Percentiles rank a stretch among this genome's conserved stretches.
phyloP scores from a whole-genome alignment of 2,888 invertebrate genomes.

The Cheilosia vulpina region DNA sequence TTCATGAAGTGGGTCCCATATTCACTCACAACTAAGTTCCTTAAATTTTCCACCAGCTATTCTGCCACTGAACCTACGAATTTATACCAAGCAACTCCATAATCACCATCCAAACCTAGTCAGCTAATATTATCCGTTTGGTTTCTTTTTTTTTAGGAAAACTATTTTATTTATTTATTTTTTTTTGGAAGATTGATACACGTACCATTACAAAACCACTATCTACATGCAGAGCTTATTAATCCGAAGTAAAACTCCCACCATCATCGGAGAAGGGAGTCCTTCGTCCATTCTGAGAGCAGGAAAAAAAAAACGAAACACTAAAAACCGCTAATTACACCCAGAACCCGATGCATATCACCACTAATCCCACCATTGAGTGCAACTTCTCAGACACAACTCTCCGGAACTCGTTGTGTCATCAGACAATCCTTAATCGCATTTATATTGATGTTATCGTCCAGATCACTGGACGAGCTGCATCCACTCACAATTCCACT shows the following conservation, averaged over 20 bases:
- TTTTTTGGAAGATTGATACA: conserved; percentile 19
- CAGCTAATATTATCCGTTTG: neutral
- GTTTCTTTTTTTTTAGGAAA: neutral
- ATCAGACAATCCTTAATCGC: conserved; percentile 94
- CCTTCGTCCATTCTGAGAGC: neutral
- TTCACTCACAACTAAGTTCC: no score
- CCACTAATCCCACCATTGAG: conserved; percentile 15
- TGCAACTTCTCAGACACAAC: conserved; percentile 88
- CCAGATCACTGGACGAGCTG: conserved; percentile 82
- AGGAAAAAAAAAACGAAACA: neutral
- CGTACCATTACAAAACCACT: conserved; percentile 31
- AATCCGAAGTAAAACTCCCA: conserved; percentile 12
- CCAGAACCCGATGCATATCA: conserved; percentile 39
- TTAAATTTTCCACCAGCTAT: neutral
- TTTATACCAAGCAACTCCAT: neutral
- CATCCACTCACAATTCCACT: conserved; percentile 76
- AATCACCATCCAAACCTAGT: conserved; percentile 2
- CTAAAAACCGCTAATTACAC: conserved; percentile 51
- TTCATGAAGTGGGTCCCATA: no score
- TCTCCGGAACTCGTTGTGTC: conserved; percentile 94
- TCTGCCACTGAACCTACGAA: neutral
- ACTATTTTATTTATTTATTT: neutral
- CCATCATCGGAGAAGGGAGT: neutral
- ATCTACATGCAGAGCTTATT: conserved; percentile 44
- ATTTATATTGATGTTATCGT: conserved; percentile 89